Evolutionary conservation across 2,113 vertebrate species (phyloP).

Genomic region (Dendropsophus ebraccatus): DNA sequence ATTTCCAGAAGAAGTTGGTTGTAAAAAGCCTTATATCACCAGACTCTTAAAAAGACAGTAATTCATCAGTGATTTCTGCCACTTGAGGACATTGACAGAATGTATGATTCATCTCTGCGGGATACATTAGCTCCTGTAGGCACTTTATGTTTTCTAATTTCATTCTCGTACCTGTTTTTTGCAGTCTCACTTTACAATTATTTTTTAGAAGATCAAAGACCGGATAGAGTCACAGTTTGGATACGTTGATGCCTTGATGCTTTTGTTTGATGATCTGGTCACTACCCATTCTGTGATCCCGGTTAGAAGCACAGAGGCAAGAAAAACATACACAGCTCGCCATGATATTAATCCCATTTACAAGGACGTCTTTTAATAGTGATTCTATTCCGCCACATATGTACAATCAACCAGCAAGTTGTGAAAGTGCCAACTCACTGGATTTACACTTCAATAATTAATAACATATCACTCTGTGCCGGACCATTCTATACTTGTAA

Average conservation of each 20-base stretch:
- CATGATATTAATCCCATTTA: neutral
- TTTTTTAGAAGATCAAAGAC: neutral
- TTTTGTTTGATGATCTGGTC: conserved; percentile 7
- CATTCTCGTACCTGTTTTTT: neutral
- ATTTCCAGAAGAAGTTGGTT: neutral
- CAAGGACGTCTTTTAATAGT: neutral
- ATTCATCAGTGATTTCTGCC: neutral
- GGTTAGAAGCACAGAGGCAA: neutral
- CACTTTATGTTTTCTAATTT: conserved; percentile 3
- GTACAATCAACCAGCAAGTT: neutral
- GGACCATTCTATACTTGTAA: too few species aligned
- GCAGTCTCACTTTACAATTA: neutral
- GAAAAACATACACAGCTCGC: neutral
- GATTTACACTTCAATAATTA: neutral
- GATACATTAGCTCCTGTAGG: conserved; percentile 15
- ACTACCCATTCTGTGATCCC: neutral
- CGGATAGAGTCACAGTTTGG: neutral
- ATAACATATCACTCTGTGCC: too few species aligned
- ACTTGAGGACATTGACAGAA: conserved; percentile 24
- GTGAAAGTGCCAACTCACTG: neutral
- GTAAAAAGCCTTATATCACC: neutral
- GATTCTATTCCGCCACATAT: neutral
- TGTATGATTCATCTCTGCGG: neutral
- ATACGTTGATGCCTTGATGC: neutral
- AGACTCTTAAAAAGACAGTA: conserved; percentile 4